Conservation (phyloP, 1,140 invertebrate genomes). For the Oreohelix idahoensis region DNA sequence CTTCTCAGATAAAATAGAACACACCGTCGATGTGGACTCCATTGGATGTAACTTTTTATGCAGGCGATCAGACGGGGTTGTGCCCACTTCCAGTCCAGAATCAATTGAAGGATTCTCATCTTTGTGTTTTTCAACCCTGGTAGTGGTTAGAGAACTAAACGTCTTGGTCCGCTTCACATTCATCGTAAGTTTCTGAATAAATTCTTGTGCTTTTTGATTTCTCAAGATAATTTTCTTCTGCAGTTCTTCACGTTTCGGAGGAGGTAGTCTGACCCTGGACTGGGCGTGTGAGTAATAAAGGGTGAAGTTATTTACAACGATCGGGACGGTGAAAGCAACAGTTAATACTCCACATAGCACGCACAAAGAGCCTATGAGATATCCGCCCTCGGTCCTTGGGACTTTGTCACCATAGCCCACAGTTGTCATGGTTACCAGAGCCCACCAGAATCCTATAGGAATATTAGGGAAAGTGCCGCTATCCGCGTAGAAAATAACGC, state of each 20-base stretch:
- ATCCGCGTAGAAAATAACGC: constrained; percentile 70
- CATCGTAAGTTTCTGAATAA: constrained; percentile 59
- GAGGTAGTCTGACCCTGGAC: constrained; percentile 66
- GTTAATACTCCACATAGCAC: constrained; percentile 95
- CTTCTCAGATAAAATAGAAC: constrained; percentile 17
- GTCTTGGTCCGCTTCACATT: constrained; percentile 48
- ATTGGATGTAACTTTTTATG: constrained; percentile 13
- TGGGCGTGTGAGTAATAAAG: constrained; percentile 90
- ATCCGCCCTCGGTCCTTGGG: constrained; percentile 77
- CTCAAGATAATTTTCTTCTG: constrained; percentile 62
- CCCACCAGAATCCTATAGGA: constrained; percentile 97
- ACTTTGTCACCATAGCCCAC: constrained; percentile 86
- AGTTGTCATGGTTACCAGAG: constrained; percentile 98
- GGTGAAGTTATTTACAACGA: constrained; percentile 98
- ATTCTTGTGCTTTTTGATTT: constrained; percentile 61
- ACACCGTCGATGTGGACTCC: constrained; percentile 23
- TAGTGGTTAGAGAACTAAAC: constrained; percentile 41
- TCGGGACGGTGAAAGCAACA: constrained; percentile 96
- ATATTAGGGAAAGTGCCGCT: constrained; percentile 80
- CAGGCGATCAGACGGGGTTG: neutral
- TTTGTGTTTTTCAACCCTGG: neutral
- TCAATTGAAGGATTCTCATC: constrained; percentile 34
- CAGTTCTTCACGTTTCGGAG: constrained; percentile 62
- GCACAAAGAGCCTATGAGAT: constrained; percentile 96
- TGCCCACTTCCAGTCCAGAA: constrained; percentile 19